These are phyloP conservation scores for Enteromius anoplus DNA, from an alignment of 2,797 vertebrate species.

Conservation along the genomic window DNA sequence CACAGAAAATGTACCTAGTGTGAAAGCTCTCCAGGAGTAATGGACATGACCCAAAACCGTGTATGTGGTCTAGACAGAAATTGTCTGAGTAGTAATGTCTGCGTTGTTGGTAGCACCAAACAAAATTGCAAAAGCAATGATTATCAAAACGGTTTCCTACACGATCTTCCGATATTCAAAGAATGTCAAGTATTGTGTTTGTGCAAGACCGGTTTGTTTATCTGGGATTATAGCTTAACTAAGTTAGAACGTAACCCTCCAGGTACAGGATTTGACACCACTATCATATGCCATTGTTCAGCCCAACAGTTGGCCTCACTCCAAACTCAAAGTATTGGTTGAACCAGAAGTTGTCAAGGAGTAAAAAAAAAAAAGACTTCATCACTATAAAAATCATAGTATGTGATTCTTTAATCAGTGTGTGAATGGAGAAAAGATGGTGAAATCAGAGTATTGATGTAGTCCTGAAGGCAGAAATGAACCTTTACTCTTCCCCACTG, in stretches of 20 bases:
- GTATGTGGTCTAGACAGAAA: not conserved
- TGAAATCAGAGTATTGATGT: slow-evolving; percentile 53
- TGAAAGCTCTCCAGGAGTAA: not conserved
- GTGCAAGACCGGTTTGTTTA: not conserved
- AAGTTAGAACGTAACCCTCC: not conserved
- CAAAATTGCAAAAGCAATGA: not conserved
- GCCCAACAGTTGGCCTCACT: too few relatives aligned
- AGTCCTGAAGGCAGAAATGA: slow-evolving; percentile 52
- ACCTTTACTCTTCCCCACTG: slow-evolving; percentile 25
- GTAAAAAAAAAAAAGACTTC: too few relatives aligned
- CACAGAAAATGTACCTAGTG: not conserved
- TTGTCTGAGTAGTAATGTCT: not conserved
- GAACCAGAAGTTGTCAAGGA: not conserved
- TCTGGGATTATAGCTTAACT: not conserved
- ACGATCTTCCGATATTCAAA: too few relatives aligned
- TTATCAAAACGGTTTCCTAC: too few relatives aligned
- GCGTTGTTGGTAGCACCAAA: not conserved
- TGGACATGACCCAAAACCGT: not conserved
- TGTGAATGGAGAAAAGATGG: slow-evolving; percentile 16
- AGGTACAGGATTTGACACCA: not conserved
- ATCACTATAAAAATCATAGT: not conserved
- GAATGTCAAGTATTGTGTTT: too few relatives aligned
- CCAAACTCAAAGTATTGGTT: not conserved
- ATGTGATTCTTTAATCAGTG: not conserved
- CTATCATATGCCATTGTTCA: not conserved